These are phyloP conservation scores for Harpagus bidentatus DNA, from an alignment of 2,113 vertebrate genomes.

Conservation along the genomic window DNA sequence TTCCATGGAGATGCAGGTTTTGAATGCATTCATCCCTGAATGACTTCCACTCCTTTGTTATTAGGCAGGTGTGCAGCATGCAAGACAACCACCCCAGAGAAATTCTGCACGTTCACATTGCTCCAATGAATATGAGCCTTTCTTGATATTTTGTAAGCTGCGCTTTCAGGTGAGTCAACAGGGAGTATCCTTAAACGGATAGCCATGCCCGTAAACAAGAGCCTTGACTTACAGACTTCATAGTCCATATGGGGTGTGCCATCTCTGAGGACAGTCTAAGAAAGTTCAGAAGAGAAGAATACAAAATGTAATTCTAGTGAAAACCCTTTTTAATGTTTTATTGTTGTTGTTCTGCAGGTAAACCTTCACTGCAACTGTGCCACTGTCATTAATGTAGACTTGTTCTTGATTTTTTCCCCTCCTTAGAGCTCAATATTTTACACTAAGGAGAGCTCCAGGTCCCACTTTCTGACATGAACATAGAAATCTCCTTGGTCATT, in stretches of 20 bases:
- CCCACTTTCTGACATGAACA: background rate
- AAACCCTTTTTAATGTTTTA: background rate
- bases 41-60: constrained; percentile 16
- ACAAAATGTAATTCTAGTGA: background rate
- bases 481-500: background rate
- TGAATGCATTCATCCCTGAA: background rate
- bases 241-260: background rate
- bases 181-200: constrained; percentile 24
- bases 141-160: background rate
- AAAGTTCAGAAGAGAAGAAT: background rate
- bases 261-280: background rate
- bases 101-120: background rate
- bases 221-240: background rate
- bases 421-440: background rate
- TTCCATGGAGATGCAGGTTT: background rate
- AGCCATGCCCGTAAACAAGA: constrained; percentile 4
- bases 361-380: background rate
- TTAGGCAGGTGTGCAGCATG: background rate
- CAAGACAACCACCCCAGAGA: background rate
- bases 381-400: background rate
- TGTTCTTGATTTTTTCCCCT: background rate
- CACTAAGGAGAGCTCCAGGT: background rate
- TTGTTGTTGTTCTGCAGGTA: background rate
- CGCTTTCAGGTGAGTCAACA: constrained; percentile 47
- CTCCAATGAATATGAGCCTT: background rate